Percentiles rank a stretch among this genome's conserved stretches.
These are phyloP conservation scores for Heteromurus nitidus DNA, from an alignment of 2,888 invertebrate genomes.

Conservation along the genomic window DNA sequence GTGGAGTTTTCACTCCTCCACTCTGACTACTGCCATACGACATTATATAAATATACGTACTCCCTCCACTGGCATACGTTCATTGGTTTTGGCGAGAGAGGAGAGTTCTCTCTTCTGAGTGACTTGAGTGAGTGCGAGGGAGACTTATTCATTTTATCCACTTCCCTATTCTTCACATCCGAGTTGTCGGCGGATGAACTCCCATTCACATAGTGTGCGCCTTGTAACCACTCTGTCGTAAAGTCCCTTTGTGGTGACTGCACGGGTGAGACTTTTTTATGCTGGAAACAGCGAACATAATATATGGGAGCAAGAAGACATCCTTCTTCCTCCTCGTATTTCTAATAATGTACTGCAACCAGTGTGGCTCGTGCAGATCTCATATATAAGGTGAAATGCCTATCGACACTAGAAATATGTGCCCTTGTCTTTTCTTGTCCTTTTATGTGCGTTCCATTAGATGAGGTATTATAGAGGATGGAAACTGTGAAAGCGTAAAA, in stretches of 20 bases:
- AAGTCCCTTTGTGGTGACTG: too few species aligned
- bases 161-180: background rate
- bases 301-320: too few species aligned
- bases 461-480: constrained; percentile 19
- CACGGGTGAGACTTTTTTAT: too few species aligned
- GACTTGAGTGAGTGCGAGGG: constrained; percentile 12
- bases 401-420: constrained; percentile 35
- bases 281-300: too few species aligned
- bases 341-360: constrained; percentile 30
- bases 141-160: constrained; percentile 7
- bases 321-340: constrained; percentile 11
- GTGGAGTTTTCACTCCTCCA: background rate
- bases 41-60: background rate
- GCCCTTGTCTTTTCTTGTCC: constrained; percentile 19
- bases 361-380: background rate
- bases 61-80: background rate
- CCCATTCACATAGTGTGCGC: constrained; percentile 12
- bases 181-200: background rate
- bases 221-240: too few species aligned
- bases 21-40: background rate
- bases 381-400: constrained; percentile 15
- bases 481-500: constrained; percentile 45
- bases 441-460: background rate
- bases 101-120: constrained; percentile 11
- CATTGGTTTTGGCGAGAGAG: constrained; percentile 1